phyloP scores from a whole-genome alignment of 1,140 invertebrate species.

The Pomacea maculata region DNA sequence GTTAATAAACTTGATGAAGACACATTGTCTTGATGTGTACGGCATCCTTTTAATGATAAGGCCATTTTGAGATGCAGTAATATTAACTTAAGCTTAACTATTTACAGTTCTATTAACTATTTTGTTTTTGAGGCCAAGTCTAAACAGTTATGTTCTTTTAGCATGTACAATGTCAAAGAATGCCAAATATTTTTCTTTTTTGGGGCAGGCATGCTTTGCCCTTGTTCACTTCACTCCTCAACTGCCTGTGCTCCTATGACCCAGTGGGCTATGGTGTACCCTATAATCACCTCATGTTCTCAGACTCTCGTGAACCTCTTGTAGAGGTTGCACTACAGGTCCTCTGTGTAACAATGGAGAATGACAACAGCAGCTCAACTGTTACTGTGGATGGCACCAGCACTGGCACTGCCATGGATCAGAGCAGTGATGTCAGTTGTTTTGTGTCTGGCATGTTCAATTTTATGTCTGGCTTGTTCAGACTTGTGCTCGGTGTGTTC shows the following conservation, averaged over 20 bases:
- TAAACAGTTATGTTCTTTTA: too few species aligned
- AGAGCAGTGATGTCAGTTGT: slow-evolving; percentile 47
- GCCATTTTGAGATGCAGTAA: too few species aligned
- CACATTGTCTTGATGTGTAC: too few species aligned
- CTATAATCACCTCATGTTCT: slow-evolving; percentile 97
- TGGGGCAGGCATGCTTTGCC: slow-evolving; percentile 85
- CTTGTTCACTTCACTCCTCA: slow-evolving; percentile 96
- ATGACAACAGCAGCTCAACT: slow-evolving; percentile 68
- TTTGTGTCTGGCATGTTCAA: background rate
- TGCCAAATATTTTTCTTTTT: slow-evolving; percentile 3
- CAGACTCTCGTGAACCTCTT: slow-evolving; percentile 92
- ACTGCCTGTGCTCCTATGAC: slow-evolving; percentile 97
- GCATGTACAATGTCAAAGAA: background rate
- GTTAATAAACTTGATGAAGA: too few species aligned
- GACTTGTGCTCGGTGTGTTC: background rate
- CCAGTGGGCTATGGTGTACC: slow-evolving; percentile 96
- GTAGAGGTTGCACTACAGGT: slow-evolving; percentile 94
- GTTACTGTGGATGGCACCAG: slow-evolving; percentile 57
- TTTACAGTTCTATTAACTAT: background rate
- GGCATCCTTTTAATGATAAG: too few species aligned
- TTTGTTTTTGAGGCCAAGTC: too few species aligned
- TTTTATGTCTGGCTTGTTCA: background rate
- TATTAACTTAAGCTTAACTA: background rate
- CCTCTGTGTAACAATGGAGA: slow-evolving; percentile 94
- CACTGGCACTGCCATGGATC: slow-evolving; percentile 59